Evolutionary conservation across 2,888 invertebrate genomes (phyloP).

Genomic region (Campoplex nolae): DNA sequence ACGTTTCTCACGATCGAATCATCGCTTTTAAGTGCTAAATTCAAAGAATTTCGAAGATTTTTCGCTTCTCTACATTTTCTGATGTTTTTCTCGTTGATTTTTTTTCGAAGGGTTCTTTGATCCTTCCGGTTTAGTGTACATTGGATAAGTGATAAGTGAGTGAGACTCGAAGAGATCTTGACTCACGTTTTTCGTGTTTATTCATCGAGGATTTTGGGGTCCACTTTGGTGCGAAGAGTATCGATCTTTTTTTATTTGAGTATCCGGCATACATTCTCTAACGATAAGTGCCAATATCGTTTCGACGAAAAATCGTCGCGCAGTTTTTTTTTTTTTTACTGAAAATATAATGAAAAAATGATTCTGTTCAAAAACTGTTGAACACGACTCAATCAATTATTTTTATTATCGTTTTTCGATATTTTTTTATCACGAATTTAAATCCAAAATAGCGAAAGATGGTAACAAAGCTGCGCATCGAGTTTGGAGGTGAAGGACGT

Average conservation of each 20-base stretch:
- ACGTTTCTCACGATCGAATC: background rate
- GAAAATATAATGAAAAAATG: background rate
- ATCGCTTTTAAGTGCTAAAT: background rate
- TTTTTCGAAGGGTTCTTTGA: background rate
- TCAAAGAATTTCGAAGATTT: background rate
- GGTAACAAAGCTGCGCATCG: background rate
- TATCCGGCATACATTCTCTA: background rate
- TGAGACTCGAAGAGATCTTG: background rate
- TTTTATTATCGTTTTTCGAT: background rate
- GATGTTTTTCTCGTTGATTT: background rate
- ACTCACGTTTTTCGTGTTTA: background rate
- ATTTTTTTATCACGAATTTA: background rate
- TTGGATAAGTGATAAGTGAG: background rate
- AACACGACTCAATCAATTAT: background rate
- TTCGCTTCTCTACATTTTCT: background rate
- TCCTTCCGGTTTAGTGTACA: background rate
- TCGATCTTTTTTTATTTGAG: background rate
- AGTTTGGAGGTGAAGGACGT: slow-evolving; percentile 52
- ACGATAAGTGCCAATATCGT: background rate
- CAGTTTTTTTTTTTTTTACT: background rate
- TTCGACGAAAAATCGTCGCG: background rate
- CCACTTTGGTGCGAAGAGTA: background rate
- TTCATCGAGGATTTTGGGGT: background rate
- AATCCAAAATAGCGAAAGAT: background rate
- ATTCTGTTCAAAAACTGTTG: background rate